Conservation (phyloP, 2,888 invertebrate genomes). For the Ectemnius continuus region DNA sequence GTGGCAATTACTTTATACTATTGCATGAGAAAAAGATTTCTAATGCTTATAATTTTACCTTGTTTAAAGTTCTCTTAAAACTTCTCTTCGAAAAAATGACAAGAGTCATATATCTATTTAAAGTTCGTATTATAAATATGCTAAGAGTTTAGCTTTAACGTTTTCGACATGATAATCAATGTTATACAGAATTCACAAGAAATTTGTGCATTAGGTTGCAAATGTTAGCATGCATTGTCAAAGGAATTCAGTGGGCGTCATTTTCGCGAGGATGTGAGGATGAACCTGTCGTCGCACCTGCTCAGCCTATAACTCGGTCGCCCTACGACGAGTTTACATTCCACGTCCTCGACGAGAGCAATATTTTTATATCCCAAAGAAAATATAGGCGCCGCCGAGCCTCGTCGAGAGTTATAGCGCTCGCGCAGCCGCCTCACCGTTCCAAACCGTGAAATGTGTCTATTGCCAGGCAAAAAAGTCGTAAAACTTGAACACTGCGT, state of each 20-base stretch:
- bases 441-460: slow-evolving; percentile 13
- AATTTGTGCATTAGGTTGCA: no score
- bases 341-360: slow-evolving; percentile 37
- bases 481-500: neutral
- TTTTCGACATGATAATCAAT: no score
- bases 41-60: no score
- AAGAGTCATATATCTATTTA: no score
- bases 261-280: slow-evolving; percentile 45
- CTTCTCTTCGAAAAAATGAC: no score
- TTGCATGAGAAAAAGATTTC: no score
- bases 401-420: slow-evolving; percentile 4
- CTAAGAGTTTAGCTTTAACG: no score
- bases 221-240: no score
- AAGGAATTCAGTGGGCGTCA: slow-evolving; percentile 30
- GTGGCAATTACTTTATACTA: no score
- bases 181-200: no score
- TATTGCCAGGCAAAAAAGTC: neutral
- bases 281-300: slow-evolving; percentile 52
- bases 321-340: slow-evolving; percentile 37
- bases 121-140: no score
- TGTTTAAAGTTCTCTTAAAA: no score
- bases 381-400: slow-evolving; percentile 6
- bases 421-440: slow-evolving; percentile 23
- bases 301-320: slow-evolving; percentile 47
- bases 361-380: slow-evolving; percentile 48